phyloP scores from a whole-genome alignment of 2,888 invertebrate genomes.

The Volucella zonaria region DNA sequence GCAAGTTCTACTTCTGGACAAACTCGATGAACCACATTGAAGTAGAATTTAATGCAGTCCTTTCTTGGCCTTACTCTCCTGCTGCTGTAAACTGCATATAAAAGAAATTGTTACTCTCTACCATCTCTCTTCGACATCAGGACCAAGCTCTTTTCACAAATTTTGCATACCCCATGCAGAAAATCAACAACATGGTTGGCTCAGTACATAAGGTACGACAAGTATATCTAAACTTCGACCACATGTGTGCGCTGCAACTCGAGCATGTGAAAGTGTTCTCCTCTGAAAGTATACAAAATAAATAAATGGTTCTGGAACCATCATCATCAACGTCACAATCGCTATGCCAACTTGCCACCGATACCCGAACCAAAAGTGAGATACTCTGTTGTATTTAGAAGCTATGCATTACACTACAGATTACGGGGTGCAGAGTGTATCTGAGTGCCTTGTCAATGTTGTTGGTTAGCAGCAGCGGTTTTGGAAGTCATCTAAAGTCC shows the following conservation, averaged over 20 bases:
- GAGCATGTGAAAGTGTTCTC: slow-evolving; percentile 56
- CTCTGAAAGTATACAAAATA: slow-evolving; percentile 55
- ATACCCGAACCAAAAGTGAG: slow-evolving; percentile 22
- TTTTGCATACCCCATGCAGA: slow-evolving; percentile 66
- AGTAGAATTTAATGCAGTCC: slow-evolving; percentile 56
- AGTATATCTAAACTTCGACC: too few species aligned
- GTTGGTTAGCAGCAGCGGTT: slow-evolving; percentile 60
- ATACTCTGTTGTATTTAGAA: slow-evolving; percentile 41
- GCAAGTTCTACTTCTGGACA: neutral
- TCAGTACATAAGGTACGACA: too few species aligned
- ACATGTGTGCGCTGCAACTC: slow-evolving; percentile 20
- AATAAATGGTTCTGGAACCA: slow-evolving; percentile 66
- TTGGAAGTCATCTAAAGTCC: slow-evolving; percentile 50
- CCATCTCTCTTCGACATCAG: neutral
- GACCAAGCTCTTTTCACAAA: too few species aligned
- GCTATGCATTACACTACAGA: slow-evolving; percentile 4
- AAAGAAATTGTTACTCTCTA: slow-evolving; percentile 41
- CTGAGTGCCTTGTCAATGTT: slow-evolving; percentile 48
- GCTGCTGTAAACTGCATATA: slow-evolving; percentile 23
- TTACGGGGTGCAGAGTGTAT: neutral
- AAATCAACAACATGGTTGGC: slow-evolving; percentile 58
- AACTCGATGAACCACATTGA: slow-evolving; percentile 58
- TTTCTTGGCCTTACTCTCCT: neutral
- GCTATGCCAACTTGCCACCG: slow-evolving; percentile 15
- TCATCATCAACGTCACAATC: slow-evolving; percentile 22